Base-by-base conservation (phyloP, 2,797 vertebrate species). In the Remorina albescens region DNA sequence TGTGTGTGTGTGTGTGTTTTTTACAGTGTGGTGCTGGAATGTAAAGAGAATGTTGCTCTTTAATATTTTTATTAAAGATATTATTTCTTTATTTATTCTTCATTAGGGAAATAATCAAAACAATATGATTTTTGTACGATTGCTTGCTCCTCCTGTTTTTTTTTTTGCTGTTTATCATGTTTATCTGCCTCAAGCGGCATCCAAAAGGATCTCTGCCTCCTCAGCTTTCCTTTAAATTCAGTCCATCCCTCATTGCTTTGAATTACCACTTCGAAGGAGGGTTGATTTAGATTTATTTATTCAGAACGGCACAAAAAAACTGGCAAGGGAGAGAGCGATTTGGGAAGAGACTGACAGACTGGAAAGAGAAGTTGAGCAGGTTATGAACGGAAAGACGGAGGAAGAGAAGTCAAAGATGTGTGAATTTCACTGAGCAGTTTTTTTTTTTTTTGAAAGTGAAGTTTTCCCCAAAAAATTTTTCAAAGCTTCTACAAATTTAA, bases 271-370 rank as follows among this genome's bases (percentile, higher is more conserved):
- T 83, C 47, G 71, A 83, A 72, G 77, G 80, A 71, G 60, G 74
- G 69, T 82, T 87, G 88, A 90, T 89, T 89, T 88, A 68, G 74
- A 81, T 89, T 86, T 91, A 91, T 91, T 91, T 90, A 91, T 92
- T 92, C 91, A 88, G 76, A 81, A 71, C 78, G 9, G 69, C 80
- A 47, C 77, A 78, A 76, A 74, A 80, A 84, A 78, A 82, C 76
- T 71, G 77, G 70, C 72, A 23, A 61, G 66, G 75, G 80, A 79
- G 72, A 59, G 57, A 80, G n/a, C n/a, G n/a, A n/a, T n/a, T n/a
- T n/a, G n/a, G 26, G 15, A 23, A 26, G 28, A 58, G 47, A 59
- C 61, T 19, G 28, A 60, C 41, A 30, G 57, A 11, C 44, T 42
- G 58, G 65, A 59, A 78, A 83, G 73, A 69, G 55, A 46, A 73